Evolutionary conservation across 1,140 invertebrate genomes (phyloP).

Genomic region (Megathymus violae): DNA sequence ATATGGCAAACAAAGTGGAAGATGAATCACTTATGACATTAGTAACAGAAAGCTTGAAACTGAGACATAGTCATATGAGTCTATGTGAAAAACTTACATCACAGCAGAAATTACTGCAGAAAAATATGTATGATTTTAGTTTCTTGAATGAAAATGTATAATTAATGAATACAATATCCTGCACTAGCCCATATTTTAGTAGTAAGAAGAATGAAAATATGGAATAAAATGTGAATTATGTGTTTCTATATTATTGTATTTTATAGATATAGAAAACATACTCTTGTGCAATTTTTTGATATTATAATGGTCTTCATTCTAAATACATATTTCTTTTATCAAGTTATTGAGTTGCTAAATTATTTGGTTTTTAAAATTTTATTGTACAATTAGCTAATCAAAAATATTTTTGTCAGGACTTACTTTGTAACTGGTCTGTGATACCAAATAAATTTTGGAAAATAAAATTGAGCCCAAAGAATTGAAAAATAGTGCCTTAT

Average conservation of each 20-base stretch:
- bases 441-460: background rate
- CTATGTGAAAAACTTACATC: constrained; percentile 63
- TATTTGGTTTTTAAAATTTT: background rate
- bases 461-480: background rate
- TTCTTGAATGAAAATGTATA: constrained; percentile 57
- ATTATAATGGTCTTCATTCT: too few relatives aligned
- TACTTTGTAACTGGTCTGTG: background rate
- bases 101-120: constrained; percentile 59
- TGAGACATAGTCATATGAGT: constrained; percentile 59
- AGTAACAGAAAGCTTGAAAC: constrained; percentile 71
- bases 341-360: background rate
- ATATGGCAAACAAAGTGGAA: constrained; percentile 47
- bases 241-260: too few relatives aligned
- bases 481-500: background rate
- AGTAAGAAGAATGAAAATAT: too few relatives aligned
- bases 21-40: constrained; percentile 62
- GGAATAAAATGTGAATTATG: too few relatives aligned
- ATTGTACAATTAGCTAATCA: background rate
- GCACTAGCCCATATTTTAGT: background rate
- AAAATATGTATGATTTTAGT: constrained; percentile 64
- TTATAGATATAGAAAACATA: background rate
- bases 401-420: background rate
- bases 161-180: background rate
- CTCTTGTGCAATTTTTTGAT: background rate
- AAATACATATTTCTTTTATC: background rate